Base-by-base conservation (phyloP, 2,113 vertebrate genomes). In the Fulmarus glacialis region DNA sequence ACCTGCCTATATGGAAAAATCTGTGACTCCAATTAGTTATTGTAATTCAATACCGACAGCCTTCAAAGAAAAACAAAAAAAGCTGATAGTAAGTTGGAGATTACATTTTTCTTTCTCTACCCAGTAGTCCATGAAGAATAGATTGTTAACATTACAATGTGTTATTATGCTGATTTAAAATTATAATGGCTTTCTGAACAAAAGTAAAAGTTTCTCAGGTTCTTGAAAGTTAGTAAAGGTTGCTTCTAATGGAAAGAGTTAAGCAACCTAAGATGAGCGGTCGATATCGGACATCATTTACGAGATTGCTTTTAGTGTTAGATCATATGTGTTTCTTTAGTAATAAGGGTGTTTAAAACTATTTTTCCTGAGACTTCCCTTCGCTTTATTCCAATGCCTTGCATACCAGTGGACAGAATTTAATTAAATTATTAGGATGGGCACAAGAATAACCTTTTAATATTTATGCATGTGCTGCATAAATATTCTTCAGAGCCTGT, bases 231-330 rank as follows among this genome's bases (percentile, higher is more conserved):
- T 63, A 75, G 23, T 32, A 56, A 38, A 40, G 29, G 1, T 34
- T 23, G 8, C 71, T 84, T 63, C 16, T 71, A 32, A 36, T 67
- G 1, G 1, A 56, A 82, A 59, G 38, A 60, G 3, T 60, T 67
- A 55, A 86, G 21, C 20, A 45, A 43, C 34, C 15, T 52, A 45
- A 60, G 40, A 16, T 59, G 36, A 81, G 17, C 23, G 19, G 11
- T 60, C 8, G 2, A 42, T 89, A 29, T 13, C 2, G 1, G 8
- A 12, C 12, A 27, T 66, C 0, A 22, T 43, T 67, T 52, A 34
- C 40, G 36, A 64, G 50, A 26, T n/a, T 91, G 1, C 23, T 75
- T 82, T 64, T 71, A 40, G 30, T 40, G 11, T 36, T 72, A 50
- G 30, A 59, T 29, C 3, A 4, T 48, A 23, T 3, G 3, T 71